Conservation (phyloP, 2,797 vertebrate species). For the Xerus rutilus region DNA sequence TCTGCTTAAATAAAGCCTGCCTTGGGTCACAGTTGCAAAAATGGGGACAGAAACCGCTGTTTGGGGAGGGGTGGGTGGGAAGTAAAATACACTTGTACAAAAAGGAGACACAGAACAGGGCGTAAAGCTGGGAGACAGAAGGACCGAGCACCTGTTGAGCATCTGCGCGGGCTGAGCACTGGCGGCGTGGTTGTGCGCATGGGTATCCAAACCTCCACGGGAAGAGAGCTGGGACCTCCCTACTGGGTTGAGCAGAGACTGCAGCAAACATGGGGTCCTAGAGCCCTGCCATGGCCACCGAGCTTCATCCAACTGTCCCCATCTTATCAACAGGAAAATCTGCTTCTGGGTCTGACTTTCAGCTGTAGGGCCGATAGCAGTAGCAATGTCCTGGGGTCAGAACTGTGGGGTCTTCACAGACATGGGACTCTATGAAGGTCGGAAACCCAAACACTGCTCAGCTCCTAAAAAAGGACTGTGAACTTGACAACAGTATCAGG, state of each 20-base stretch:
- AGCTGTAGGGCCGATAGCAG: not conserved
- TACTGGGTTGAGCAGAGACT: not conserved
- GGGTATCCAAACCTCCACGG: not conserved
- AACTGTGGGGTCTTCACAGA: not conserved
- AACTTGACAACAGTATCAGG: slow-evolving; percentile 49
- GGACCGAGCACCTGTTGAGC: not conserved
- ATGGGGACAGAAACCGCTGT: not conserved
- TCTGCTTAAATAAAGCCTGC: not conserved
- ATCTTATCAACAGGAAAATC: not conserved
- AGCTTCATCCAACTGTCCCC: not conserved
- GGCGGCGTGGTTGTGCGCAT: not conserved
- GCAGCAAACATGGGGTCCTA: not conserved
- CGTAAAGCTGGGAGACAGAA: not conserved
- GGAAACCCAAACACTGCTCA: not conserved
- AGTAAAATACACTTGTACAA: not conserved
- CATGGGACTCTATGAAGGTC: not conserved
- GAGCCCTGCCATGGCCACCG: not conserved
- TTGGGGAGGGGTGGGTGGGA: not conserved
- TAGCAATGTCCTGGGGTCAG: not conserved
- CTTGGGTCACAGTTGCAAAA: not conserved
- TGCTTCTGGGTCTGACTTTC: not conserved
- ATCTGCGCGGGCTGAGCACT: not conserved
- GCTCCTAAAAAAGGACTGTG: not conserved
- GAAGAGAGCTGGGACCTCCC: not conserved
- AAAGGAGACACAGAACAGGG: not conserved